Base-by-base conservation (phyloP, 2,797 vertebrate genomes). In the Anabas testudineus region DNA sequence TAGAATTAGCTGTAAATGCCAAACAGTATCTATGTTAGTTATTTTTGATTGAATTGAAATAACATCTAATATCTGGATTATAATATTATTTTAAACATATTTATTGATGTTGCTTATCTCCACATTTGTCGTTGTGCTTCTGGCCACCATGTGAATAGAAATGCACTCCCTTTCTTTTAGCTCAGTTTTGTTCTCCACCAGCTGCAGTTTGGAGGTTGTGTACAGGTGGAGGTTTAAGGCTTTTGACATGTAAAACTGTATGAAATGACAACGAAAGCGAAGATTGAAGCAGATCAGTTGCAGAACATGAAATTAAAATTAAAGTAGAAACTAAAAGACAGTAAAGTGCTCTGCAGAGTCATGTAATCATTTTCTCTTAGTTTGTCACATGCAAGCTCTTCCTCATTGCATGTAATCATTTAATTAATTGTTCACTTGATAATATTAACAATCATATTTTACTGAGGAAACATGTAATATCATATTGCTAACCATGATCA, bases 361-460 rank as follows among this genome's bases (percentile, higher is more conserved):
- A 2, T 26, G 21, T 22, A n/a, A 51, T 24, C 0, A 37, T 37
- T 45, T 39, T 21, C 21, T 10, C 14, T 13, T 8, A n/a, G 15
- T 56, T 48, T 14, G 1, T 55, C 28, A 13, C 14, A 26, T 24
- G 10, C 2, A 0, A 51, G 30, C 13, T 16, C n/a, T 66, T 36
- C 72, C 22, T 49, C 15, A 37, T 69, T 22, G 18, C 26, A 51
- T 15, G 3, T 14, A 8, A 36, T 58, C 15, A 37, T 19, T 10
- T 15, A 10, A 48, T 43, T 24, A 1, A 26, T 8, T 53, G n/a
- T 51, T 39, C 15, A 57, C n/a, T 21, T 36, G 10, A 46, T 32
- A 51, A 51, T 56, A 42, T 67, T 26, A 56, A 74, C n/a, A n/a
- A n/a, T n/a, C n/a, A n/a, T n/a, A n/a, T 57, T 61, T 78, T 42